These are phyloP conservation scores for Sebastes fasciatus DNA, from an alignment of 2,113 vertebrate genomes.

Conservation along the genomic window DNA sequence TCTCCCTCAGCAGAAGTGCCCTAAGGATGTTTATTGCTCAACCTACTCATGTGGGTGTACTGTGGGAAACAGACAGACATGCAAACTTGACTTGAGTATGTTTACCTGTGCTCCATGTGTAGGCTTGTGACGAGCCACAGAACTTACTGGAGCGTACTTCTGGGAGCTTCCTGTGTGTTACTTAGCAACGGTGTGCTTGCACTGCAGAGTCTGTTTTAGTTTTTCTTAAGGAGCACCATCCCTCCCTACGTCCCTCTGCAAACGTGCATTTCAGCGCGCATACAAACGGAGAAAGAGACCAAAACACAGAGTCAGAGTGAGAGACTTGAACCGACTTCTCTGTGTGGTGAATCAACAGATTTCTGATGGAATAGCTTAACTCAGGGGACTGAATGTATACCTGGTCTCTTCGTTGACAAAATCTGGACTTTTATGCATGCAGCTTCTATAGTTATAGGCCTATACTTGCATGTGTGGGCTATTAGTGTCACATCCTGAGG, in stretches of 20 bases:
- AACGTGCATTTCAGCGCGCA: slow-evolving; percentile 26
- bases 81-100: slow-evolving; percentile 57
- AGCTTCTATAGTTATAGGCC: not conserved
- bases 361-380: slow-evolving; percentile 6
- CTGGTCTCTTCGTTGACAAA: not conserved
- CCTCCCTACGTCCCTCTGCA: slow-evolving; percentile 7
- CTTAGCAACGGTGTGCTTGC: slow-evolving; percentile 78
- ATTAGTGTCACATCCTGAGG: not conserved
- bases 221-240: slow-evolving; percentile 55
- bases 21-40: slow-evolving; percentile 21
- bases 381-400: not conserved
- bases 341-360: slow-evolving; percentile 44
- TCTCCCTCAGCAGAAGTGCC: slow-evolving; percentile 3
- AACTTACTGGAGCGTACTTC: slow-evolving; percentile 68
- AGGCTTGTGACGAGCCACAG: slow-evolving; percentile 66
- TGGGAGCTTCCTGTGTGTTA: slow-evolving; percentile 77
- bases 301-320: not conserved
- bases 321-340: not conserved
- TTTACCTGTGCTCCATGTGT: slow-evolving; percentile 71
- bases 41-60: slow-evolving; percentile 14
- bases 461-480: not conserved
- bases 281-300: not conserved
- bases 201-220: slow-evolving; percentile 60
- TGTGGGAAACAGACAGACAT: not conserved
- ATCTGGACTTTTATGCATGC: no score